Evolutionary conservation across 35 echinoderm and acorn worm species (phyloP).

Genomic region (Amphiura filiformis): DNA sequence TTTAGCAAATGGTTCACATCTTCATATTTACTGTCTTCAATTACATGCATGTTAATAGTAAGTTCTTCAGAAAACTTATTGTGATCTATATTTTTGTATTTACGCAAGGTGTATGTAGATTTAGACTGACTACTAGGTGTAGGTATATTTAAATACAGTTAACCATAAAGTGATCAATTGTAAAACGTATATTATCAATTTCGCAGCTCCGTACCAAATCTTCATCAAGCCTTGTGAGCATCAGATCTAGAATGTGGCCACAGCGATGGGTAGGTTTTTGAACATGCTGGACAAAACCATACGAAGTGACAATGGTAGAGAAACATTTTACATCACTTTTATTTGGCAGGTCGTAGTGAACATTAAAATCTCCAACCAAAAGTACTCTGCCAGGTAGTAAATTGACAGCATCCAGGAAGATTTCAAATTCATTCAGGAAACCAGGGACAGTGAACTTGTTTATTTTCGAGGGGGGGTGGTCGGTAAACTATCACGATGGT

Average conservation of each 20-base stretch:
- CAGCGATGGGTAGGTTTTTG: neutral
- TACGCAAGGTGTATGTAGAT: neutral
- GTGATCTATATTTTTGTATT: neutral
- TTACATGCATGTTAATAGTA: neutral
- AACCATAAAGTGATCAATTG: neutral
- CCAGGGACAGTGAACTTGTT: neutral
- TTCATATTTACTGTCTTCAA: neutral
- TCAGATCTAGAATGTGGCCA: neutral
- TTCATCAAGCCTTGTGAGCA: neutral
- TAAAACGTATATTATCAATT: neutral
- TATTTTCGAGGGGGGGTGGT: slow-evolving; percentile 20
- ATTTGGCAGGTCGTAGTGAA: neutral
- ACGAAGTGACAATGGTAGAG: neutral
- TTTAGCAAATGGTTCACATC: neutral
- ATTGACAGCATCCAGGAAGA: neutral
- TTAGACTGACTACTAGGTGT: neutral
- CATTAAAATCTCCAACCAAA: slow-evolving; percentile 38
- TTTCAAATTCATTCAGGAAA: slow-evolving; percentile 31
- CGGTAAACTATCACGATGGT: slow-evolving; percentile 32
- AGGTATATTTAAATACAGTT: neutral
- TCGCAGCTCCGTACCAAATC: neutral
- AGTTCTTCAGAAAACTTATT: neutral
- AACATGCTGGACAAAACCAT: neutral
- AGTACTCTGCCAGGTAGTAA: slow-evolving; percentile 10
- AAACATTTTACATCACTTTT: neutral